Base-by-base conservation (phyloP, 1,140 invertebrate species). In the Bombus superbus region DNA sequence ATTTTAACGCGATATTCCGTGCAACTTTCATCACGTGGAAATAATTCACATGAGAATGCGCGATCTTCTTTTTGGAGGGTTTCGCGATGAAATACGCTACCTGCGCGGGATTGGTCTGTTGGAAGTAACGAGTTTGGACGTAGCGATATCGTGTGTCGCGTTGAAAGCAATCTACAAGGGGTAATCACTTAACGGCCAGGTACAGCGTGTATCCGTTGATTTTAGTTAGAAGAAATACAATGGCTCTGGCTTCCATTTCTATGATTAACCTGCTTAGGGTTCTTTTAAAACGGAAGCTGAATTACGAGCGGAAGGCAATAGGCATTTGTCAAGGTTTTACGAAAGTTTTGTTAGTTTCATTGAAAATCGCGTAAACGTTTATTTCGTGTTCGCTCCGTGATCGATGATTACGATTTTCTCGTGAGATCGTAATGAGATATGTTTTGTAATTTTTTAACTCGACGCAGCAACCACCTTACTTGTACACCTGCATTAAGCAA, bases 101-200 rank as follows among this genome's bases (percentile, higher is more conserved):
- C 38, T 69, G 38, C 22, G 40, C 35, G 28, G 5, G 44, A 32
- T 32, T 59, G 32, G 35, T 74, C 57, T 74, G 44, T 82, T 40
- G 53, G 81, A 82, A 82, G 13, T 82, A 82, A 82, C 8, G 9
- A 44, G 71, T 47, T 44, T 66, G 25, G 81, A 42, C 66, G 68
- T n/a, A 22, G 32, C 35, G n/a, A 22, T 82, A 82, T 82, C 81
- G 25, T 47, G 22, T 82, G 59, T 82, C 81, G 40, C 38, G 44
- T n/a, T 38, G 25, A 72, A 81, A 71, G 47, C 28, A 57, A 72
- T 72, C 40, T 35, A 40, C 66, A 40, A 53, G 9, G 0, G 38
- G 69, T 71, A 40, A 71, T 71, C 69, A 42, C 25, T 13, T 42
- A n/a, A n/a, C 11, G 11, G 25, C 47, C 18, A 53, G 0, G 1